phyloP scores from a whole-genome alignment of 1,140 invertebrate genomes.

The Anoplolepis gracilipes region DNA sequence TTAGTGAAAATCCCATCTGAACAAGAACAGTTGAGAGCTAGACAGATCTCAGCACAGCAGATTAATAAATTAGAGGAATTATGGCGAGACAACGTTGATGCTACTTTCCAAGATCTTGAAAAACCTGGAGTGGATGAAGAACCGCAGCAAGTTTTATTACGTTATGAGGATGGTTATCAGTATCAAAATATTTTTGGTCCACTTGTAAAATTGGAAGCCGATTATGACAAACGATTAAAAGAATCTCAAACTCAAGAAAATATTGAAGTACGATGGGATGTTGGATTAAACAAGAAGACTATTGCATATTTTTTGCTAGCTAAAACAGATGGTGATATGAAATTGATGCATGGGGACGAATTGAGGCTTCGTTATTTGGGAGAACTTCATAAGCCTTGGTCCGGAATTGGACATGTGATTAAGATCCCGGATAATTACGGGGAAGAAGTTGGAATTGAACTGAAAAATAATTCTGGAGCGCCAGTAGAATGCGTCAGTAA shows the following conservation, averaged over 20 bases:
- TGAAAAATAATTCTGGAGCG: constrained; percentile 96
- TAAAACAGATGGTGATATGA: constrained; percentile 99
- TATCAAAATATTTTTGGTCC: constrained; percentile 99
- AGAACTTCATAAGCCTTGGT: constrained; percentile 97
- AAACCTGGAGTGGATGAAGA: constrained; percentile 99
- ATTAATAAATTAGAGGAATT: constrained; percentile 99
- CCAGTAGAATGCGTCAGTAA: constrained; percentile 97
- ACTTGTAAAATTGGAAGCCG: constrained; percentile 98
- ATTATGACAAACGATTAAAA: constrained; percentile 99
- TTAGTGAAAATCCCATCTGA: constrained; percentile 98
- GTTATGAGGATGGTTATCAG: constrained; percentile 99
- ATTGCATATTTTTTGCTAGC: constrained; percentile 99
- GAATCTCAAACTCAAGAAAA: constrained; percentile 99
- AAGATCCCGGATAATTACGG: constrained; percentile 99
- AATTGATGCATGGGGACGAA: constrained; percentile 99
- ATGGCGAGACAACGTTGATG: constrained; percentile 99
- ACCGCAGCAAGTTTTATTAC: constrained; percentile 96
- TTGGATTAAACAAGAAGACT: constrained; percentile 99
- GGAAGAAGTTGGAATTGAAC: constrained; percentile 98
- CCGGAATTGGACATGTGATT: constrained; percentile 98
- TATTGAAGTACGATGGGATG: constrained; percentile 99
- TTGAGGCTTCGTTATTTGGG: constrained; percentile 97
- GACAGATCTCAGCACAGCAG: constrained; percentile 98
- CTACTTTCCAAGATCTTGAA: constrained; percentile 98
- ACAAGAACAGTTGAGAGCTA: constrained; percentile 96